Evolutionary conservation across 1,140 invertebrate genomes (phyloP), one percentile per base, ranked within the genome.

Genomic region (Stegodyphus dumicola): DNA sequence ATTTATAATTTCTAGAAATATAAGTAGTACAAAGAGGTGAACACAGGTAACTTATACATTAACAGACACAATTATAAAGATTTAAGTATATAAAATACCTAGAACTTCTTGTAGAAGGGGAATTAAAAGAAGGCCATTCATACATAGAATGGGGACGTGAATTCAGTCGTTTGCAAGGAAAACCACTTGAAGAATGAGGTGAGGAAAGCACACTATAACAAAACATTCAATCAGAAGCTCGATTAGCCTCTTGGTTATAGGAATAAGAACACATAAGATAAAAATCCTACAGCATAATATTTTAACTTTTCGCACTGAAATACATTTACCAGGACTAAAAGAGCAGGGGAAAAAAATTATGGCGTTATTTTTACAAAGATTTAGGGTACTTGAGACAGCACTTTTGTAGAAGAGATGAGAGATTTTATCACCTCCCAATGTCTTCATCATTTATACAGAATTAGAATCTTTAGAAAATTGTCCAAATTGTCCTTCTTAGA

Each of bases 61-160:
- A 60, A 60, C 56, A 60, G 56, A 60, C 0, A 60, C 9, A 15
- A 15, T 9, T 11, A 60, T 11, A 60, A 60, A 11, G 56, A 9
- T 11, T 60, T 15, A 9, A 33, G 33, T 33, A 33, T 33, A 3
- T 3, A 33, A 80, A 53, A 15, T 77, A 83, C 83, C 49, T 77
- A 13, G 74, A 17, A 52, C 49, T 86, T 66, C 60, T 85, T 53
- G 54, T 33, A 1, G 83, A 71, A 65, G 66, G 69, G 33, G 84
- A 78, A 74, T 79, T 78, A 17, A 60, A 73, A 6, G 69, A 78
- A 13, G 84, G 76, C 77, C 84, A 78, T 86, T 78, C 84, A 74
- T 86, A 86, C 84, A 86, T 86, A 6, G 84, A 78, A 86, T 86
- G 84, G 7, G 84, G 84, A 6, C 84, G 54, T 9, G 76, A 78